Percentiles rank a stretch among this genome's conserved stretches.
phyloP scores from a whole-genome alignment of 1,140 invertebrate species.

The Calliphora vicina region DNA sequence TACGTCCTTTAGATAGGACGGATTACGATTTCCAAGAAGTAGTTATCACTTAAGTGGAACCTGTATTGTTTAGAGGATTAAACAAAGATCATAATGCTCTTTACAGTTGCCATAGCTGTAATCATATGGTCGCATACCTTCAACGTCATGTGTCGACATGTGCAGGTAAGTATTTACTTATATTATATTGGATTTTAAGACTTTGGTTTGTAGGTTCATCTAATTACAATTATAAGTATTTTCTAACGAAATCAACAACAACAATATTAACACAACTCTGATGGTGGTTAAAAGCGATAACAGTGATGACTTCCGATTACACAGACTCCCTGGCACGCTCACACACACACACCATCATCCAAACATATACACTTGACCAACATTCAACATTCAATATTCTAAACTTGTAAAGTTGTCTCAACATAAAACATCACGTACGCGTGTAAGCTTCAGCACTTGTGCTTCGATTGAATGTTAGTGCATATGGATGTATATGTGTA shows the following conservation, averaged over 20 bases:
- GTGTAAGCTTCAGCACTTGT: constrained; percentile 2
- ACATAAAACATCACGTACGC: background rate
- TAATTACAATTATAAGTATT: background rate
- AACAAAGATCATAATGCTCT: no score
- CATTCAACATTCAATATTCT: background rate
- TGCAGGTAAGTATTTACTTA: background rate
- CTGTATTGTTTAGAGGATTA: no score
- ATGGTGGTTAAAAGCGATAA: background rate
- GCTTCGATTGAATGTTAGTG: no score
- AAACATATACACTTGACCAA: constrained; percentile 7
- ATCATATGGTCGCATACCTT: background rate
- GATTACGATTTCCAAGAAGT: no score
- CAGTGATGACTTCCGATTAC: background rate
- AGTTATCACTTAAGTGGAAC: no score
- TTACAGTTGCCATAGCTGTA: background rate
- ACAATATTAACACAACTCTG: background rate
- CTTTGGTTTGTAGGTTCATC: background rate
- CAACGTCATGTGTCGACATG: background rate
- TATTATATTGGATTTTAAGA: background rate
- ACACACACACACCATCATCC: no score
- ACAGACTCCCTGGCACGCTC: background rate
- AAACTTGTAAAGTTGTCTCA: background rate
- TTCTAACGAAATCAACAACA: background rate
- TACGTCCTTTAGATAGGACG: no score
- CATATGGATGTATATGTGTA: no score